Evolutionary conservation across 2,888 invertebrate species (phyloP), one percentile per base, ranked within the genome.

Genomic region (Parapristionchus giblindavisi): DNA sequence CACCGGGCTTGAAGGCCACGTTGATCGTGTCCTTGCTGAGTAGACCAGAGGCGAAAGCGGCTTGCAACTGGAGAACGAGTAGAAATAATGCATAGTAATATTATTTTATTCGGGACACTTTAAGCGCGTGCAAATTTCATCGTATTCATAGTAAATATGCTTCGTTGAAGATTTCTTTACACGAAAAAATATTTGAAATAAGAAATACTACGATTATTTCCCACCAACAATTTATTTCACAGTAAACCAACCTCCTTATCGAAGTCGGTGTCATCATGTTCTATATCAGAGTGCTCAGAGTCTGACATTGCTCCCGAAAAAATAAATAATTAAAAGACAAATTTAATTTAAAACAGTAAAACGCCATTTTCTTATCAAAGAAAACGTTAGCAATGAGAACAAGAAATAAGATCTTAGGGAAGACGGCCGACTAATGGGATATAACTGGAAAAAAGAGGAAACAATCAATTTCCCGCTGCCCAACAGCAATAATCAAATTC

Each of bases 21-120:
- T 95, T 94, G 0, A 96, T 89, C 1, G 95, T 95, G 61, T 83
- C 79, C 0, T 95, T 93, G 88, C 95, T 94, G 0, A 97, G 87
- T 73, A 93, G 90, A 1, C 96, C 96, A 84, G 92, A 92, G 0
- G 92, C 92, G 89, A 95, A 94, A 0, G 96, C 95, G 88, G 93
- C 93, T 92, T 94, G 95, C 75, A 97, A 89, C 95, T 96, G 71
- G 70, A 85, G 79, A 58, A 63, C 29, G 3, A 24, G 2, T 27
- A 5, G 3, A 40, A 43, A 43, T 43, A 14, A 43, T 43, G 8
- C 11, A 43, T 43, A 17, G 43, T 17, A 40, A 34, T 2, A 24
- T 2, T 24, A 3, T 6, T 8, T 63, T 27, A 27, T 52, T 17
- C 52, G 24, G 21, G 21, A 36, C 24, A 6, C 0, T n/a, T 3